A percentile compares a stretch with the other conserved stretches of the same genome.
Evolutionary conservation across 2,888 invertebrate species (phyloP).

Genomic region (Encarsia formosa): DNA sequence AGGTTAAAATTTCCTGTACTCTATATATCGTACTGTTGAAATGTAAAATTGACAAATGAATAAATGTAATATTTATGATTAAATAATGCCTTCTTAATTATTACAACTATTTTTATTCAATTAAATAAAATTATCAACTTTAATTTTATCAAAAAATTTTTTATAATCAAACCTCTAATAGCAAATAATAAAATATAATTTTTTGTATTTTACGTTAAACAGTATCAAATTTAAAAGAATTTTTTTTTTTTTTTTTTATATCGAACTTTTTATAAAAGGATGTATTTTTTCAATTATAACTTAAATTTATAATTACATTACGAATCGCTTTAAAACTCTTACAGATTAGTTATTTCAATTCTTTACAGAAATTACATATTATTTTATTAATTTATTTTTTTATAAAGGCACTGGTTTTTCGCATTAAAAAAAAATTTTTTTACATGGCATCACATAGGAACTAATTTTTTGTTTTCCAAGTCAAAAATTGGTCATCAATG

Average conservation of each 20-base stretch:
- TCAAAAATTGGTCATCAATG: no score
- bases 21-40: conserved; percentile 45
- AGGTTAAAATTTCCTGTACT: conserved; percentile 43
- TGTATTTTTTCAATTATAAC: no score
- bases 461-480: no score
- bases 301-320: no score
- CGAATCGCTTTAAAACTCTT: no score
- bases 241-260: not conserved
- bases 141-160: not conserved
- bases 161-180: not conserved
- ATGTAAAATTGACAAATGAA: conserved; percentile 29
- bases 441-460: no score
- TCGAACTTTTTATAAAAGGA: no score
- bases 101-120: not conserved
- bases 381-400: no score
- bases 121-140: not conserved
- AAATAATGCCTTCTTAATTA: not conserved
- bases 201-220: not conserved
- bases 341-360: no score
- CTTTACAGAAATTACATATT: no score
- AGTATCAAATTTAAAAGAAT: not conserved
- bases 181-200: not conserved
- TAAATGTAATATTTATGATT: conserved; percentile 29
- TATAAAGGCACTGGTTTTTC: no score
- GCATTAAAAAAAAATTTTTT: no score